phyloP scores from a whole-genome alignment of 1,140 invertebrate species.

The Bombus haemorrhoidalis region DNA sequence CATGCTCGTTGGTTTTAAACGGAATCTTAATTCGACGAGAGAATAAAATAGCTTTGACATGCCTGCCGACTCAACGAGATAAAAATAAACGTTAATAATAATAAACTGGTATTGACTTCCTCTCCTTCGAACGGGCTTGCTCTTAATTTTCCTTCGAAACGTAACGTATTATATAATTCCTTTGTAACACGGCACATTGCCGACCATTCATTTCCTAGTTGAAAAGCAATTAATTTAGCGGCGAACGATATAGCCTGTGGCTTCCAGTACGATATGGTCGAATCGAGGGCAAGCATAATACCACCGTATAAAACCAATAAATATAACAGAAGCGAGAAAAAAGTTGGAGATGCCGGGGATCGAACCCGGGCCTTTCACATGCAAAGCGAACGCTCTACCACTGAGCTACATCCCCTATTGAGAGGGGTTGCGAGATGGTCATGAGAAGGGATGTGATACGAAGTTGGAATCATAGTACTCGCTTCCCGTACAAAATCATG shows the following conservation, averaged over 20 bases:
- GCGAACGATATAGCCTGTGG: no score
- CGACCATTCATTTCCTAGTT: no score
- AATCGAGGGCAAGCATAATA: background rate
- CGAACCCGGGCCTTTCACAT: conserved; percentile 89
- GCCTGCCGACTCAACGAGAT: background rate
- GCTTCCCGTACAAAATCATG: no score
- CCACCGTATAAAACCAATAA: background rate
- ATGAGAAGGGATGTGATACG: no score
- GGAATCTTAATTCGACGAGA: no score
- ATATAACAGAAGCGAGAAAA: conserved; percentile 62
- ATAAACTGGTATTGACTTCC: background rate
- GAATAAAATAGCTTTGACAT: no score
- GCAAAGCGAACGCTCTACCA: conserved; percentile 87
- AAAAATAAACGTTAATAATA: background rate
- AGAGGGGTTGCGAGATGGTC: conserved; percentile 80
- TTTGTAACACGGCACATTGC: no score
- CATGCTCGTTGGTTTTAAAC: conserved; percentile 11
- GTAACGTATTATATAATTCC: no score
- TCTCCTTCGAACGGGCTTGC: background rate
- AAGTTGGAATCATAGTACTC: no score
- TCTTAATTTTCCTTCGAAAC: no score
- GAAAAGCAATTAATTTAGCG: no score
- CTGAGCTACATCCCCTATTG: conserved; percentile 79
- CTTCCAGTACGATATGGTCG: background rate
- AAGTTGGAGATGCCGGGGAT: conserved; percentile 87